Evolutionary conservation across 2,888 invertebrate genomes (phyloP), one percentile per base, ranked within the genome.

Genomic region (Clanis bilineata): DNA sequence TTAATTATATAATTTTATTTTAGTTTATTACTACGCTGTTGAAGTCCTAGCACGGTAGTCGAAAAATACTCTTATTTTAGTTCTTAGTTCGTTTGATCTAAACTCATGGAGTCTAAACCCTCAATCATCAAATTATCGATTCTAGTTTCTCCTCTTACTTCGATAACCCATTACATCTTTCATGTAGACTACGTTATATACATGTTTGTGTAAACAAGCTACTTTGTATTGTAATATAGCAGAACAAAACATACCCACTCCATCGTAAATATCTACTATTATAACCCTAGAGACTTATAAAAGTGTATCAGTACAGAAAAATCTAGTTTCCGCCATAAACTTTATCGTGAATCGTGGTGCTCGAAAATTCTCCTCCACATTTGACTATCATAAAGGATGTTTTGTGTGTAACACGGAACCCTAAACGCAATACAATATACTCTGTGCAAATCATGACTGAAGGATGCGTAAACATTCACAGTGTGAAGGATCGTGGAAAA

Each of bases 401-500:
- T 32, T 28, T 22, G 36, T 36, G 36, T 18, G 7, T 21, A 61
- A 62, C 60, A 23, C 25, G 25, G 59, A 47, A 59, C 39, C 41
- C 67, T 69, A 71, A 66, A 71, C 72, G 59, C 64, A 71, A 76
- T 75, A 79, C 74, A 81, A 74, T 80, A 78, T 80, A 66, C 70
- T 63, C 70, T 70, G 71, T 71, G 81, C 79, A 84, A 83, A 83
- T 84, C 81, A 80, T 72, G 62, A 67, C 69, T 58, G 62, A 64
- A 74, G 72, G 74, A 79, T 77, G 76, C 79, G 80, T 81, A 83
- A 83, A 80, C 80, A 79, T 76, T 65, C 68, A 57, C 55, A 59
- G 44, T 64, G 68, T 56, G 45, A 59, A 59, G 43, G 43, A 59
- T 38, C 38, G 39, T 56, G 59, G 56, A 56, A 45, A 60, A 57